phyloP scores from a whole-genome alignment of 2,113 vertebrate genomes.

The Alethe diademata region DNA sequence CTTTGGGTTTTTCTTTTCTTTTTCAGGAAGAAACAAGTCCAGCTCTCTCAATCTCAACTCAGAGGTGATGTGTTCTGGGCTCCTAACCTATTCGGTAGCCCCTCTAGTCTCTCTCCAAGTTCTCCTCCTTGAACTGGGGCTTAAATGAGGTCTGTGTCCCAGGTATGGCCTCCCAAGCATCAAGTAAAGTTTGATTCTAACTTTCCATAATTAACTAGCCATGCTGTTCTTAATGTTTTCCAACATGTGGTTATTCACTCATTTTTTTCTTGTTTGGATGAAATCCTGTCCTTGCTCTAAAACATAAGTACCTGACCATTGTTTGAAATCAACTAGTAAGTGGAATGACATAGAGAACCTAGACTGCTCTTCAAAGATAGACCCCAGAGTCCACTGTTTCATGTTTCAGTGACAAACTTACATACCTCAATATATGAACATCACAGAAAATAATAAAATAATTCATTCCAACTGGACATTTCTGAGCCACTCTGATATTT shows the following conservation, averaged over 20 bases:
- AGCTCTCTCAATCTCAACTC: neutral
- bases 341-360: neutral
- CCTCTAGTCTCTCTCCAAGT: neutral
- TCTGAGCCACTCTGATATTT: neutral
- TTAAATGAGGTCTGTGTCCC: neutral
- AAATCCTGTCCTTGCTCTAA: neutral
- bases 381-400: neutral
- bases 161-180: neutral
- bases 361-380: neutral
- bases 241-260: neutral
- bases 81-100: neutral
- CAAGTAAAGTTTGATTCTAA: neutral
- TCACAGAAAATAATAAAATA: neutral
- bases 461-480: neutral
- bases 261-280: neutral
- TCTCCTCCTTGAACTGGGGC: neutral
- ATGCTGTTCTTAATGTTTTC: neutral
- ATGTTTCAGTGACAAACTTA: neutral
- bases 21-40: neutral
- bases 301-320: neutral
- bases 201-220: neutral
- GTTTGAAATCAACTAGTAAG: neutral
- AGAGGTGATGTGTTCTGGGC: neutral
- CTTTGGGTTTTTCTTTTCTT: neutral
- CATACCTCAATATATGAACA: neutral